Evolutionary conservation across 2,113 vertebrate species (phyloP).

Genomic region (Paramisgurnus dabryanus): DNA sequence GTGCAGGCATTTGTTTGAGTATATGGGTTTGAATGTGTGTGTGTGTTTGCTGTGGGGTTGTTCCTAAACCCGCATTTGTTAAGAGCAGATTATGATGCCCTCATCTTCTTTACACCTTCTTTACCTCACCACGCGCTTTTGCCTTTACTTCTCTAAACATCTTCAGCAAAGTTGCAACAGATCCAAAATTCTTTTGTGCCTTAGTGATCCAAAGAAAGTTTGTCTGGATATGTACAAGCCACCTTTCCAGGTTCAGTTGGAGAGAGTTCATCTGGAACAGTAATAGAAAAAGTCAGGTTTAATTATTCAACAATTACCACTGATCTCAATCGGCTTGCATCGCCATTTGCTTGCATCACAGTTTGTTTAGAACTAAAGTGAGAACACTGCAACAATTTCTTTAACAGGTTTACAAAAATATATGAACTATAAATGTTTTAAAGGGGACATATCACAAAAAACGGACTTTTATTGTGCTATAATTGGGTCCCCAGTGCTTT

Average conservation of each 20-base stretch:
- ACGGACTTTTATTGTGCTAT: no score
- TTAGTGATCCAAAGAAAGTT: slow-evolving; percentile 30
- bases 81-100: slow-evolving; percentile 53
- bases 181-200: slow-evolving; percentile 54
- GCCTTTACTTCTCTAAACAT: slow-evolving; percentile 57
- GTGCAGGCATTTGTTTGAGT: slow-evolving; percentile 9
- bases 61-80: slow-evolving; percentile 47
- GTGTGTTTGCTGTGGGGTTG: slow-evolving; percentile 24
- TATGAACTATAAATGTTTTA: no score
- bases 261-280: neutral
- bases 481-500: no score
- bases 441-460: no score
- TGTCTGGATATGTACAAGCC: slow-evolving; percentile 10
- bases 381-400: no score
- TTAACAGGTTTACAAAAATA: no score
- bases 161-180: slow-evolving; percentile 52
- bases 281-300: neutral
- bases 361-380: no score
- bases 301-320: no score
- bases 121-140: slow-evolving; percentile 54
- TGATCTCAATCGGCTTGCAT: no score
- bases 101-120: slow-evolving; percentile 51
- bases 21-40: slow-evolving; percentile 35
- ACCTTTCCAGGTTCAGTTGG: slow-evolving; percentile 16
- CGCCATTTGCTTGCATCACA: no score